Percentiles rank a stretch among this genome's conserved stretches.
Conservation (phyloP, 1,140 invertebrate genomes). For the Nomia melanderi region DNA sequence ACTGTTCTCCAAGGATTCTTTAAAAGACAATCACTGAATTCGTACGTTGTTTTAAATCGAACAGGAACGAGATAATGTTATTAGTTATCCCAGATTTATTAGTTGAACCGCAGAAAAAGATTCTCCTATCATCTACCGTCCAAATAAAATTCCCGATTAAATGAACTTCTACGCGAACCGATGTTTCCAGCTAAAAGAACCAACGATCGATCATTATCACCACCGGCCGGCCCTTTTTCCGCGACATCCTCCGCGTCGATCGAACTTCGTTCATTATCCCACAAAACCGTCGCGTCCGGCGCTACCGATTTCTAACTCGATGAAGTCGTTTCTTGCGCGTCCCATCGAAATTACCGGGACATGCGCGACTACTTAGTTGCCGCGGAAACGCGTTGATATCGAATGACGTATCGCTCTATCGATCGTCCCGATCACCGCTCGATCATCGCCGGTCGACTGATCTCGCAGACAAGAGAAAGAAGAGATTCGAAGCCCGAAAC, state of each 20-base stretch:
- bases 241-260: background rate
- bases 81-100: too few species aligned
- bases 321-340: background rate
- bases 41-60: too few species aligned
- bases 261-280: constrained; percentile 14
- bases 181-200: background rate
- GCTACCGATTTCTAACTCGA: background rate
- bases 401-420: background rate
- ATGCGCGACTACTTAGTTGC: background rate
- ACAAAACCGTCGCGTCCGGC: background rate
- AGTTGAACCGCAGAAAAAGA: too few species aligned
- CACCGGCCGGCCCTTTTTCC: background rate
- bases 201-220: background rate
- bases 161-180: too few species aligned
- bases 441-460: too few species aligned
- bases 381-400: background rate
- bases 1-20: too few species aligned
- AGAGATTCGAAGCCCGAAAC: background rate
- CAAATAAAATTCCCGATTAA: too few species aligned
- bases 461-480: background rate
- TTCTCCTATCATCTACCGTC: too few species aligned
- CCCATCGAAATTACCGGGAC: background rate
- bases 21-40: too few species aligned
- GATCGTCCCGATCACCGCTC: constrained; percentile 12
- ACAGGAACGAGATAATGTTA: too few species aligned